These are phyloP conservation scores for Megaustenia siamemsis DNA, from an alignment of 2,888 invertebrate species.

Conservation along the genomic window DNA sequence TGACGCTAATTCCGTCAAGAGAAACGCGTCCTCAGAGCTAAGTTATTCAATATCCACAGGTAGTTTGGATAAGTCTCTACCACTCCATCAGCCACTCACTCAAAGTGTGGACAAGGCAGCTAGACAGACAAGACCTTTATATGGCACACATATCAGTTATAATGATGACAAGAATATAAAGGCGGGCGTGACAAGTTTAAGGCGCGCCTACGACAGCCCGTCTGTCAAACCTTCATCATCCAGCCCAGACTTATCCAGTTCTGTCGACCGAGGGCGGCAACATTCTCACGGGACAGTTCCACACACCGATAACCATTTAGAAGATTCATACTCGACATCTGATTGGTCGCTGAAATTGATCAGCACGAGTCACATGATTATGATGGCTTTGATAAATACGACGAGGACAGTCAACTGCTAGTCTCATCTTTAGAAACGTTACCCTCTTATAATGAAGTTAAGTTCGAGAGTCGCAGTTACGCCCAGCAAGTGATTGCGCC, in stretches of 20 bases:
- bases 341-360: background rate
- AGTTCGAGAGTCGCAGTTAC: background rate
- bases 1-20: background rate
- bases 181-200: constrained; percentile 51
- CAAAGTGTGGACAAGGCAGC: constrained; percentile 61
- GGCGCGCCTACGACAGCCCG: constrained; percentile 55
- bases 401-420: constrained; percentile 18
- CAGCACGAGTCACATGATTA: background rate
- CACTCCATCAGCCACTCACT: constrained; percentile 55
- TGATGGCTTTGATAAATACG: background rate
- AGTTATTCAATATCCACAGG: background rate
- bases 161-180: constrained; percentile 54
- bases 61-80: constrained; percentile 6
- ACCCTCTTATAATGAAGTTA: constrained; percentile 40
- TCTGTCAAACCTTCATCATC: constrained; percentile 70
- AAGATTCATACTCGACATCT: constrained; percentile 5
- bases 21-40: background rate
- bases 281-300: background rate
- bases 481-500: background rate
- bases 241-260: constrained; percentile 60
- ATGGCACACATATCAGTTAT: constrained; percentile 71
- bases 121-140: constrained; percentile 61
- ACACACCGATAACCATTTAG: background rate
- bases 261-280: background rate
- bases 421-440: constrained; percentile 52